Percentiles rank a stretch among this genome's conserved stretches.
Conservation (phyloP, 1,140 invertebrate species). For the Drosophila setifemur region DNA sequence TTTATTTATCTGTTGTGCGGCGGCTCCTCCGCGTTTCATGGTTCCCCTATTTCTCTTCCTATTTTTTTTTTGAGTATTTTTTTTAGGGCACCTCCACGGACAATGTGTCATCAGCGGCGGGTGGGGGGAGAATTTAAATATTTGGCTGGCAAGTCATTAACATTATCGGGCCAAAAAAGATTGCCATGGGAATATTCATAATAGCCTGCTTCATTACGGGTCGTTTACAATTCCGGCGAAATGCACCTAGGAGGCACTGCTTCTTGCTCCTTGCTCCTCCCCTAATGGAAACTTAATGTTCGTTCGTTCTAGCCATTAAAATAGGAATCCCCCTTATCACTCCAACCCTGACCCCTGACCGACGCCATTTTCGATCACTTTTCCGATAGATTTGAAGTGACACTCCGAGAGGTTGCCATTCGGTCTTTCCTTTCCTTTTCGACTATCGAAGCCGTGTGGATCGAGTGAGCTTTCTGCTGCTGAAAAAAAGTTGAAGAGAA, state of each 20-base stretch:
- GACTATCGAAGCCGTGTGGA: too few species aligned
- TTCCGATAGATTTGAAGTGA: too few species aligned
- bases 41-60: too few species aligned
- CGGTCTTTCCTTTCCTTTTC: too few species aligned
- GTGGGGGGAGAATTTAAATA: conserved; percentile 33
- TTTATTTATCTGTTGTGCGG: conserved; percentile 45
- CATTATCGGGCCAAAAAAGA: conserved; percentile 34
- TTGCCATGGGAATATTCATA: conserved; percentile 6
- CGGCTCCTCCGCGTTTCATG: not conserved
- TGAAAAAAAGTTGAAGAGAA: too few species aligned
- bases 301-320: not conserved
- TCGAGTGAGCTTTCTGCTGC: too few species aligned
- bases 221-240: conserved; percentile 32
- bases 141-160: conserved; percentile 57
- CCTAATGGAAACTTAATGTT: conserved; percentile 66
- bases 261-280: not conserved
- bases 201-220: conserved; percentile 52
- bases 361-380: too few species aligned
- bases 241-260: not conserved
- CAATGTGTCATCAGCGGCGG: conserved; percentile 55
- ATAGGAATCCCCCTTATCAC: too few species aligned
- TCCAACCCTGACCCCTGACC: too few species aligned
- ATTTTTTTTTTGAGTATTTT: not conserved
- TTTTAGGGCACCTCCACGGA: too few species aligned
- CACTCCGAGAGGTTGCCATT: too few species aligned